Evolutionary conservation across 2,113 vertebrate genomes (phyloP), one percentile per base, ranked within the genome.

Genomic region (Antechinus stuartii): DNA sequence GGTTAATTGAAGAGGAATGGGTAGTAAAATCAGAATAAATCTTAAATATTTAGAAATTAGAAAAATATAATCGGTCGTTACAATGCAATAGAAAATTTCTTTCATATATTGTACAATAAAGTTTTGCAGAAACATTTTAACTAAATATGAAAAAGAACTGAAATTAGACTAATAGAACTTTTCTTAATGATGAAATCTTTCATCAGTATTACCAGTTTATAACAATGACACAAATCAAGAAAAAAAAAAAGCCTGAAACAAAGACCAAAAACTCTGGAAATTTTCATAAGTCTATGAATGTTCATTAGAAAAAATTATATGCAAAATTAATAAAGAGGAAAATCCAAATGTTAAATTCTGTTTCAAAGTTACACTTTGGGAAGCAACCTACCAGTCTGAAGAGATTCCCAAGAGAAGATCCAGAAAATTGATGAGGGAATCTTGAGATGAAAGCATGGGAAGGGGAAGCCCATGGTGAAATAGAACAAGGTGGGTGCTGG

Each of bases 91-190:
- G 61, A 27, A 93, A 23, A 26, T 7, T 90, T 94, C 92, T 24
- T 76, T 92, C 22, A 94, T 26, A 53, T 90, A 91, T 53, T 52
- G 92, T 53, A 95, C 92, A 89, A 46, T 42, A 95, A 95, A 93
- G 92, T 68, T 93, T 92, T 91, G 93, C 9, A 94, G 89, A 11
- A 95, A 89, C 11, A 42, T 91, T 94, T 95, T 91, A 61, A 91
- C 89, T 23, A 94, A 53, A 68, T 22, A 94, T 10, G 19, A 94
- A 95, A 84, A 24, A 89, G 89, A 95, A 54, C 90, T 95, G n/a
- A 95, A 94, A 92, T 22, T 50, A 56, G n/a, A 84, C 16, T 42
- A 84, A 76, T 42, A 12, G 68, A 76, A n/a, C 68, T 76, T 76
- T 76, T 35, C 68, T 22, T 76, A 76, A 8, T 42, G 68, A 42